phyloP scores from a whole-genome alignment of 2,113 vertebrate species.

The Nestor notabilis region DNA sequence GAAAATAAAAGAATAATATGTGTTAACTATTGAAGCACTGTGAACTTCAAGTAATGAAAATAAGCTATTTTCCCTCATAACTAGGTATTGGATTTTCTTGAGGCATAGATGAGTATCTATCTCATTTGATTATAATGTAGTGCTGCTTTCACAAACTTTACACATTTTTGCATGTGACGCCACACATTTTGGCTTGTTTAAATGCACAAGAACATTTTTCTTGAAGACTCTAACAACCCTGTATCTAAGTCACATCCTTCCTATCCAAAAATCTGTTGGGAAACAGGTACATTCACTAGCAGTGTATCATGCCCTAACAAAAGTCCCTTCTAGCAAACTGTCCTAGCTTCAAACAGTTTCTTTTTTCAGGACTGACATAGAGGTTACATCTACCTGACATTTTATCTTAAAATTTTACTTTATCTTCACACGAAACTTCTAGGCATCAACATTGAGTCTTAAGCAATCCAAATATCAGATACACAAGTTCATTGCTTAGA shows the following conservation, averaged over 20 bases:
- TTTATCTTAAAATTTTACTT: not conserved
- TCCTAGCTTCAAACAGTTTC: not conserved
- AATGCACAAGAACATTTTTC: not conserved
- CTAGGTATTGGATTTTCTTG: not conserved
- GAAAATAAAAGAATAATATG: not conserved
- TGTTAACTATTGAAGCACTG: not conserved
- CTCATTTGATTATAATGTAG: not conserved
- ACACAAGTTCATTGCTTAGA: not conserved
- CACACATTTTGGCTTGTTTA: not conserved
- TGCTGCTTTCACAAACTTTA: not conserved
- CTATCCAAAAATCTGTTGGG: not conserved
- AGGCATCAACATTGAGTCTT: not conserved
- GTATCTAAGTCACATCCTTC: not conserved
- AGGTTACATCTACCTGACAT: not conserved
- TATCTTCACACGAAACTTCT: not conserved
- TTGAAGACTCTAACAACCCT: not conserved
- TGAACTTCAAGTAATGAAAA: not conserved
- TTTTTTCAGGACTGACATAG: not conserved
- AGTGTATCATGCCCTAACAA: not conserved
- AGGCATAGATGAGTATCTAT: not conserved
- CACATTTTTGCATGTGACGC: not conserved
- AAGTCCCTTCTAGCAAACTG: not conserved
- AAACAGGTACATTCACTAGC: not conserved
- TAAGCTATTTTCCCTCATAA: not conserved
- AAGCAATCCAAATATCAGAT: not conserved